These are phyloP conservation scores for Hydrolagus affinis DNA, from an alignment of 2,113 vertebrate species.

Conservation along the genomic window DNA sequence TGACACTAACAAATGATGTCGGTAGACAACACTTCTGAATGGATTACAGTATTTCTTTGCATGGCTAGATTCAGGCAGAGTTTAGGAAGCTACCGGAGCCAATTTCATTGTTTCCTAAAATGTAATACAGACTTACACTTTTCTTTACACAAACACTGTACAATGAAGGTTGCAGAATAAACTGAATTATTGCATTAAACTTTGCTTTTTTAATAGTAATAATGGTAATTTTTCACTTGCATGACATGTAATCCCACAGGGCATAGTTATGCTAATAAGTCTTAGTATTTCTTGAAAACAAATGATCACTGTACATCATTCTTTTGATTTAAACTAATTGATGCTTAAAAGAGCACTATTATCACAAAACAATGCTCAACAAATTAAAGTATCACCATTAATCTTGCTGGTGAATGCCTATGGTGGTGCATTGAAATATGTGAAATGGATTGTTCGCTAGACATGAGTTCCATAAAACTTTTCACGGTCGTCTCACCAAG, in stretches of 20 bases:
- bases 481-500: not conserved
- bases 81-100: not conserved
- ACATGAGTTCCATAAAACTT: not conserved
- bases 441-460: not conserved
- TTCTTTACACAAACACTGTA: not conserved
- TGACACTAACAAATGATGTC: not conserved
- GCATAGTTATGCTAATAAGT: conserved; percentile 76
- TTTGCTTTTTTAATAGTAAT: conserved; percentile 68
- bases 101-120: not conserved
- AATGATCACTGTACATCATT: conserved; percentile 71
- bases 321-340: conserved; percentile 74
- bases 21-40: not conserved
- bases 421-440: conserved; percentile 17
- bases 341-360: conserved; percentile 67
- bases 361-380: conserved; percentile 54
- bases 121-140: not conserved
- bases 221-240: conserved; percentile 68
- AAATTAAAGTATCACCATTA: conserved; percentile 49
- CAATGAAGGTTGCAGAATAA: conserved; percentile 17
- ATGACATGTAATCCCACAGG: conserved; percentile 62
- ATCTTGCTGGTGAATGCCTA: conserved; percentile 50
- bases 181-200: conserved; percentile 18
- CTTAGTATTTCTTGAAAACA: conserved; percentile 74
- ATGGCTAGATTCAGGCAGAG: not conserved
- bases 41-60: not conserved